Evolutionary conservation across 2,797 vertebrate species (phyloP), one percentile per base, ranked within the genome.

Genomic region (Chromis chromis): DNA sequence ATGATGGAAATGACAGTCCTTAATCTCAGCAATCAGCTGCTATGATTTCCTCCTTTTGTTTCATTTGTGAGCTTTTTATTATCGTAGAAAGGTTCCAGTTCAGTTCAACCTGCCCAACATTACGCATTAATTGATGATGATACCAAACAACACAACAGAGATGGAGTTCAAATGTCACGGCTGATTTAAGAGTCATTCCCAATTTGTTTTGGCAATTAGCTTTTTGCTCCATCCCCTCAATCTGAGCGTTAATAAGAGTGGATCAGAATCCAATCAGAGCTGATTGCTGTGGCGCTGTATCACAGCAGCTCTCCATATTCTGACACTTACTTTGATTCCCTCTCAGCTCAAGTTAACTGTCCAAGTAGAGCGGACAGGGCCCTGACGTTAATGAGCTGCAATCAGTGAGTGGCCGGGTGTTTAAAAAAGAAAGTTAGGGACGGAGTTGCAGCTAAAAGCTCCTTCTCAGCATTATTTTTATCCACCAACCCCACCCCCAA

Each of bases 251-350:
- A 92, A 93, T 91, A 84, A 74, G 83, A 83, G 70, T 70, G 83
- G 66, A 89, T 89, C 78, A 85, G 87, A 92, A 92, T 91, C 79
- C 86, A 93, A 93, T 93, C 91, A 92, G 85, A 76, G 72, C 71
- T 92, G 89, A 93, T 91, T 92, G 91, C 86, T 68, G 0, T 16
- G 71, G 39, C 77, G 84, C 69, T 4, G 71, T 68, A 72, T 86
- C 83, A 63, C 46, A 48, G 82, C 64, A n/a, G 48, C 70, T 33
- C 65, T 70, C 65, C 36, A 13, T 53, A 27, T 56, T 76, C 68
- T 88, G 66, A 83, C 84, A 71, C 84, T 58, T 27, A 21, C 73
- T 79, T 83, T 78, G 85, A 88, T 88, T 86, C 19, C 55, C 74
- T 67, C 81, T 82, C 72, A 67, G 75, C 71, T 78, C 70, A 65